Evolutionary conservation across 30 jellyfish, hydroid and myxozoan genomes (phyloP), one percentile per base, ranked within the genome.

Genomic region (Phacellophora camtschatica): DNA sequence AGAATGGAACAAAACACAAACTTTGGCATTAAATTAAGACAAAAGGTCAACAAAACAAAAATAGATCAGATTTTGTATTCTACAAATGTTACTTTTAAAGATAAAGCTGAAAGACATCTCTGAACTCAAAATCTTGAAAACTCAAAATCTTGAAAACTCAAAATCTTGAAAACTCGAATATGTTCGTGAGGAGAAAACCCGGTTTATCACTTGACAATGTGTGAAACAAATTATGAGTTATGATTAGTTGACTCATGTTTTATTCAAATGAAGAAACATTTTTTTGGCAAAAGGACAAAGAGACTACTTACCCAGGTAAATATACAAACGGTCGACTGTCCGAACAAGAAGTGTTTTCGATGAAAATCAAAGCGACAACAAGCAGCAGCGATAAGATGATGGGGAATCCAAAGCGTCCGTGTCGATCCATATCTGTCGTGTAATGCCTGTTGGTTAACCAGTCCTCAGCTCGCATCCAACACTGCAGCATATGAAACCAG

Each of bases 281-380:
- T n/a, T n/a, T n/a, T n/a, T n/a, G n/a, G n/a, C n/a, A n/a, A n/a
- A n/a, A n/a, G n/a, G n/a, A n/a, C n/a, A n/a, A n/a, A n/a, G n/a
- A n/a, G n/a, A n/a, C n/a, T n/a, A 73, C 86, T 51, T 36, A 73
- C 86, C 86, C 86, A 10, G 86, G 86, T 31, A 73, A 74, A 37
- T 73, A 73, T 74, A 73, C 86, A 66, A 73, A 73, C 12, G 86
- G 86, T n/a, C 51, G 74, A 28, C 86, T 56, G 35, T 73, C 74
- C 15, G 33, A 22, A 62, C 86, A 73, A 3, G 37, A 33, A 29
- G 62, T 67, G 24, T 23, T 35, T 57, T 34, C 29, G 12, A 53
- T 51, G 32, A 33, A 28, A 50, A 24, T 67, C 33, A 35, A 23
- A 22, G 50, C 65, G 36, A 54, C 41, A 20, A 73, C 8, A 10